Conservation (phyloP, 2,888 invertebrate species). For the Antitype chi region DNA sequence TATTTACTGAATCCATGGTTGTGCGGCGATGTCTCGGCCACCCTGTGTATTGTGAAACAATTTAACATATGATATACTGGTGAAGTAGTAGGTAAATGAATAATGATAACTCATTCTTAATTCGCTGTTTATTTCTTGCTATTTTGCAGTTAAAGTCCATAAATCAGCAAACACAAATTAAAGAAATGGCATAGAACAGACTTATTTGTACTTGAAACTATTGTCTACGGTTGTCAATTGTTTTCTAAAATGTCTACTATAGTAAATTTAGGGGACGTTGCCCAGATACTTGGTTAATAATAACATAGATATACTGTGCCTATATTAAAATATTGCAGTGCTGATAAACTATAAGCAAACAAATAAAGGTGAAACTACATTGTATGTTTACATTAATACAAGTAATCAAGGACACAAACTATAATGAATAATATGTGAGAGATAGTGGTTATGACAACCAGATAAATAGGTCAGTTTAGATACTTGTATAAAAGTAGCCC, state of each 20-base stretch:
- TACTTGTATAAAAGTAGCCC: background rate
- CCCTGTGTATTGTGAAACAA: too few species aligned
- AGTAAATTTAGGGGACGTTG: background rate
- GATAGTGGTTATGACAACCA: slow-evolving; percentile 33
- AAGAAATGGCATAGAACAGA: background rate
- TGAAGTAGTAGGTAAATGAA: too few species aligned
- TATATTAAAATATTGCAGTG: slow-evolving; percentile 7
- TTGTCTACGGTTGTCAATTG: background rate
- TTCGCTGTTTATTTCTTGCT: too few species aligned
- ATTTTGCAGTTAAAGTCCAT: too few species aligned
- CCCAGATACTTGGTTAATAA: background rate
- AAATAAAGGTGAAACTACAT: slow-evolving; percentile 28
- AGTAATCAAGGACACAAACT: slow-evolving; percentile 16
- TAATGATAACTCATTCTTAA: too few species aligned
- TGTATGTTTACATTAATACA: slow-evolving; percentile 13
- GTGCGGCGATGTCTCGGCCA: too few species aligned
- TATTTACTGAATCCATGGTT: too few species aligned
- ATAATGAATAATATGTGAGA: slow-evolving; percentile 13
- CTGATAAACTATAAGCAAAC: slow-evolving; percentile 19
- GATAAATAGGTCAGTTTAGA: slow-evolving; percentile 25
- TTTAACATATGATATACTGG: too few species aligned
- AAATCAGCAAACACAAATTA: too few species aligned
- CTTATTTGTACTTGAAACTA: background rate
- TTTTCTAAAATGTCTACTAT: background rate
- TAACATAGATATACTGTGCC: background rate